Evolutionary conservation across 2,797 vertebrate species (phyloP).

Genomic region (Centropyge bicolor): DNA sequence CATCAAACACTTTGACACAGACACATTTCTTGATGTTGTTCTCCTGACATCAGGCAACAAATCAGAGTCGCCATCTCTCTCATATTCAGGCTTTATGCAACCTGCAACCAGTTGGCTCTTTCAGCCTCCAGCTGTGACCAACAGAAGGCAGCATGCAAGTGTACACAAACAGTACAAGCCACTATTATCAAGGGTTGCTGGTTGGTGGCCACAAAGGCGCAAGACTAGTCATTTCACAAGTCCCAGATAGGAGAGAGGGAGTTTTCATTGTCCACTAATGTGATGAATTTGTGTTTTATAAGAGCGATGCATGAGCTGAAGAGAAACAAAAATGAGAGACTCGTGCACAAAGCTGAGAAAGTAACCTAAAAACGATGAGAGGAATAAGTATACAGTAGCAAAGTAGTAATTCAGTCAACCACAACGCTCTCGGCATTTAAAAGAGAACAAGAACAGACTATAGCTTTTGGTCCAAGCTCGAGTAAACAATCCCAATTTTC

Average conservation of each 20-base stretch:
- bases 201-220: constrained; percentile 74
- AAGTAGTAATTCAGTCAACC: constrained; percentile 67
- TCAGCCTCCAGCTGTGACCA: constrained; percentile 80
- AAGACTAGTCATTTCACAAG: constrained; percentile 75
- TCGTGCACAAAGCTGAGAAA: constrained; percentile 25
- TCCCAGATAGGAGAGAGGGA: constrained; percentile 44
- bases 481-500: constrained; percentile 52
- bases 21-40: constrained; percentile 31
- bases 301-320: constrained; percentile 23
- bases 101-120: constrained; percentile 69
- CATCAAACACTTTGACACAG: constrained; percentile 40
- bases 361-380: constrained; percentile 65
- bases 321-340: constrained; percentile 22
- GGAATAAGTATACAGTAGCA: constrained; percentile 65
- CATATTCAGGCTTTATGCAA: constrained; percentile 52
- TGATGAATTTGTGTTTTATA: constrained; percentile 23
- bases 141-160: constrained; percentile 73
- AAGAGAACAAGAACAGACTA: constrained; percentile 45
- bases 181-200: constrained; percentile 76
- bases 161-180: constrained; percentile 77
- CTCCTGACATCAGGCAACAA: constrained; percentile 49
- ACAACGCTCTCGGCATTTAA: constrained; percentile 56
- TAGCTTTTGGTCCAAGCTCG: constrained; percentile 47
- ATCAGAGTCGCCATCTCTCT: constrained; percentile 52
- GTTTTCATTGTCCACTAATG: constrained; percentile 72